These are phyloP conservation scores for Bos javanicus DNA, from an alignment of 2,113 vertebrate species.

Conservation along the genomic window DNA sequence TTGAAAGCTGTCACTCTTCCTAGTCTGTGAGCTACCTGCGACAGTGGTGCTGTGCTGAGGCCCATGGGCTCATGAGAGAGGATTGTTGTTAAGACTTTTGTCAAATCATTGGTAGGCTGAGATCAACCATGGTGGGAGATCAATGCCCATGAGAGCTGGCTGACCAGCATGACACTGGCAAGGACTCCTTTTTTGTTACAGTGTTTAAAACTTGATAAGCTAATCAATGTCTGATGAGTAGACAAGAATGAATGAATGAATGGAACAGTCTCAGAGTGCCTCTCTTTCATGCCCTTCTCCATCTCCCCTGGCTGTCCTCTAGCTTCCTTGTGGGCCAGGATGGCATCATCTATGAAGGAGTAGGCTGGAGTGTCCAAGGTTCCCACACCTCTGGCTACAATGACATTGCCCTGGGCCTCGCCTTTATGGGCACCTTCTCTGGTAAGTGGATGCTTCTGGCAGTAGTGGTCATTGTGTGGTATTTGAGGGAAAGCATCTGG, in stretches of 20 bases:
- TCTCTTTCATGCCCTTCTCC: neutral
- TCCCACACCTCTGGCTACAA: slow-evolving; percentile 79
- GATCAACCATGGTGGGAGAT: neutral
- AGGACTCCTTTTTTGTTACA: neutral
- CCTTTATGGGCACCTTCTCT: slow-evolving; percentile 82
- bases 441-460: slow-evolving; percentile 6
- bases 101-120: neutral
- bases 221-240: neutral
- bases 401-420: slow-evolving; percentile 79
- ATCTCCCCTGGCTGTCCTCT: neutral
- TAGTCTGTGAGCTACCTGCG: neutral
- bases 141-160: neutral
- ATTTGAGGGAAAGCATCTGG: neutral
- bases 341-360: slow-evolving; percentile 84
- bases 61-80: neutral
- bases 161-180: neutral
- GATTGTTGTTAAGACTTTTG: neutral
- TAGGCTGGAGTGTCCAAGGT: slow-evolving; percentile 84
- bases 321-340: slow-evolving; percentile 85
- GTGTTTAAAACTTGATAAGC: neutral
- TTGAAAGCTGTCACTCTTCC: neutral
- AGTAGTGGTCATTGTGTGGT: neutral
- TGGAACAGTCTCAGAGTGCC: neutral
- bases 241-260: neutral
- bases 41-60: neutral